phyloP scores from a whole-genome alignment of 2,113 vertebrate genomes.

The Rhinopomastus cyanomelas region DNA sequence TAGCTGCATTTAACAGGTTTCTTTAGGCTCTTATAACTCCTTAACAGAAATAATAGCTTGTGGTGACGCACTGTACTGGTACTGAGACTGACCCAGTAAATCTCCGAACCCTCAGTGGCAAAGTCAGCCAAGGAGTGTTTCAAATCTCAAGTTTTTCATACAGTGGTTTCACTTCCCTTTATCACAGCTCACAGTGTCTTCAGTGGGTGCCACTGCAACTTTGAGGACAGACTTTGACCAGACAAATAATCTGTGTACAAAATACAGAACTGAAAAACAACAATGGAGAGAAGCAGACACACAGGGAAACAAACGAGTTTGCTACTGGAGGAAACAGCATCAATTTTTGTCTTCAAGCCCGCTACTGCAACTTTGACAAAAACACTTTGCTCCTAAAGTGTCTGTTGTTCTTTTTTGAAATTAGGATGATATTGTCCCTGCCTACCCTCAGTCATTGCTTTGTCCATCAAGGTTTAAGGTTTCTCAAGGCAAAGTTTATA shows the following conservation, averaged over 20 bases:
- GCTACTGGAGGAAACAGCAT: background rate
- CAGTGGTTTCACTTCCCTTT: background rate
- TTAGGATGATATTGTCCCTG: background rate
- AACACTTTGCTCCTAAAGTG: background rate
- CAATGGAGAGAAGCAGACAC: background rate
- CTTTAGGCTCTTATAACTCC: background rate
- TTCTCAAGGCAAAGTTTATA: background rate
- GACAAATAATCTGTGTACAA: background rate
- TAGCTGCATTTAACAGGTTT: background rate
- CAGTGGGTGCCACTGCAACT: background rate
- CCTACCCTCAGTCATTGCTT: background rate
- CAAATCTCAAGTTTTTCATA: background rate
- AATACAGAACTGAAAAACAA: background rate
- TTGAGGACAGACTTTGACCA: background rate
- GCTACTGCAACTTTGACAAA: background rate
- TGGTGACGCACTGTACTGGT: background rate
- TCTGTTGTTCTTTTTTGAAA: slow-evolving; percentile 24
- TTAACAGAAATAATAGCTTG: background rate
- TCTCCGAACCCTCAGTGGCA: background rate
- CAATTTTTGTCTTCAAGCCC: background rate
- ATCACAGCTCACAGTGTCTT: background rate
- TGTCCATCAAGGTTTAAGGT: background rate
- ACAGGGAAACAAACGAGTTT: background rate
- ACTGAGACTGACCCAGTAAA: background rate
- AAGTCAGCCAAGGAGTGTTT: background rate